Evolutionary conservation across 2,888 invertebrate genomes (phyloP).

Genomic region (Diarsia mendica): DNA sequence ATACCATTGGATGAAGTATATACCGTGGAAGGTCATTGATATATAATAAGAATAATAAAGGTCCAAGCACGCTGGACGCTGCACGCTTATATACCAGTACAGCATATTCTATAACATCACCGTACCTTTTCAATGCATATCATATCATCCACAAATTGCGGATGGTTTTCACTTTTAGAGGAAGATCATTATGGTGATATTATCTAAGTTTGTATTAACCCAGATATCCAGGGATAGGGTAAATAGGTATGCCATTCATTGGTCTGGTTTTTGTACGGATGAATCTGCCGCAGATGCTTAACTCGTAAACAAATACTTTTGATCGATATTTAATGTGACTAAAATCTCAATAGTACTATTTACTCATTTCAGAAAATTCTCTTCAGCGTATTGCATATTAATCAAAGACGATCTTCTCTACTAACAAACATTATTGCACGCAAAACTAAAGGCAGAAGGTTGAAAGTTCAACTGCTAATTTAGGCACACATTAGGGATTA

Average conservation of each 20-base stretch:
- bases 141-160: not conserved
- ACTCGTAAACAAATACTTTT: not conserved
- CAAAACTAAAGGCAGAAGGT: not conserved
- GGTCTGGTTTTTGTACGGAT: not conserved
- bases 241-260: not conserved
- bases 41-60: too few species aligned
- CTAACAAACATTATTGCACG: not conserved
- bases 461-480: not conserved
- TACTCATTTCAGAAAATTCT: not conserved
- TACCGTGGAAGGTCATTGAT: too few species aligned
- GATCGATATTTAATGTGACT: too few species aligned
- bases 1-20: too few species aligned
- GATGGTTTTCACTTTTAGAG: not conserved
- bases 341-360: not conserved
- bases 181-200: not conserved
- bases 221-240: not conserved
- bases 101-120: not conserved
- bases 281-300: too few species aligned
- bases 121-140: too few species aligned
- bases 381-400: not conserved
- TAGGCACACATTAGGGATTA: not conserved
- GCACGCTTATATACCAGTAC: too few species aligned
- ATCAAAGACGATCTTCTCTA: not conserved
- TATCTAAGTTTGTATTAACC: not conserved
- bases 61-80: too few species aligned